Percentiles rank a stretch among this genome's conserved stretches.
phyloP scores from a whole-genome alignment of 2,888 invertebrate genomes.

The Thelaira solivaga region DNA sequence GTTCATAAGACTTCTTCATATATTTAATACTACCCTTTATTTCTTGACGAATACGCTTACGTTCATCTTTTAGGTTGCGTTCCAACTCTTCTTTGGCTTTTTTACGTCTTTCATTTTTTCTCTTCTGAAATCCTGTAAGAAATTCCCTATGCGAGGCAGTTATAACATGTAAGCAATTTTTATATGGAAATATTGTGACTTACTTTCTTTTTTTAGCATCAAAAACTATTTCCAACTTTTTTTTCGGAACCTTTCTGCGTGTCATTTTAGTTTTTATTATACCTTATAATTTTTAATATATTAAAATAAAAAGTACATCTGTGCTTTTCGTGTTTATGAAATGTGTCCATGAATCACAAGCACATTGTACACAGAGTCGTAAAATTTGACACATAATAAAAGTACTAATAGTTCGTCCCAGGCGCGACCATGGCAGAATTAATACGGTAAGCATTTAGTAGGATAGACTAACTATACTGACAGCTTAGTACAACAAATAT shows the following conservation, averaged over 20 bases:
- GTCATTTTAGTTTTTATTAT: conserved; percentile 63
- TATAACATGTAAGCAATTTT: background rate
- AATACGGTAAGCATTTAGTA: no score
- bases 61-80: conserved; percentile 85
- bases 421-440: no score
- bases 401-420: no score
- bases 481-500: no score
- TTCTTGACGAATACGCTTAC: conserved; percentile 85
- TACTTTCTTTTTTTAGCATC: conserved; percentile 81
- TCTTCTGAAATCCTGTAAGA: conserved; percentile 87
- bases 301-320: no score
- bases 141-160: conserved; percentile 81
- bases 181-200: conserved; percentile 50
- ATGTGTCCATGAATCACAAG: no score
- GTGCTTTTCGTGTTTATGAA: no score
- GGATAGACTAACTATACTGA: no score
- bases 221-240: conserved; percentile 78
- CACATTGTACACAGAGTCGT: no score
- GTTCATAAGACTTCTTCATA: conserved; percentile 83
- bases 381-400: no score
- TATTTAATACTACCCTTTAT: conserved; percentile 87
- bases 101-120: conserved; percentile 86
- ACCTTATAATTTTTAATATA: no score
- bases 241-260: conserved; percentile 63
- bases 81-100: conserved; percentile 86